Evolutionary conservation across 2,797 vertebrate species (phyloP).

Genomic region (Lepilemur septentrionalis): DNA sequence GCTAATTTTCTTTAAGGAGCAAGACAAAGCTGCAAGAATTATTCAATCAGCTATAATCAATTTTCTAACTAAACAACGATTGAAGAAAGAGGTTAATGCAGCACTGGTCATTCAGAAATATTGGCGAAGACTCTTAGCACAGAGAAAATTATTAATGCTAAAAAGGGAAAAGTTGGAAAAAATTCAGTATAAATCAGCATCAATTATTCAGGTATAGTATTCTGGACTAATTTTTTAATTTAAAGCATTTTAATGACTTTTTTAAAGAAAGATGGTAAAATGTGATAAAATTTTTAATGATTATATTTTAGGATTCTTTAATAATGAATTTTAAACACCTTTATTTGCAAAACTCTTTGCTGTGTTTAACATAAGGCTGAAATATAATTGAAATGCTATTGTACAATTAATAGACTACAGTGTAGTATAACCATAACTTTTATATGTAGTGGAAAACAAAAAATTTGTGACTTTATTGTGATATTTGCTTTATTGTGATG

Average conservation of each 20-base stretch:
- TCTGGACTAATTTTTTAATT: background rate
- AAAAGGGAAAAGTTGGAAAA: conserved; percentile 82
- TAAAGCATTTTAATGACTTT: background rate
- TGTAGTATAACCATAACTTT: background rate
- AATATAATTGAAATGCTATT: background rate
- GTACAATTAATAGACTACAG: background rate
- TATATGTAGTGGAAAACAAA: background rate
- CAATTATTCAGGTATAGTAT: conserved; percentile 89
- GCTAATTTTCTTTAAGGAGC: conserved; percentile 82
- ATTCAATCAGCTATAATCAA: conserved; percentile 85
- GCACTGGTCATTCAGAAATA: conserved; percentile 87
- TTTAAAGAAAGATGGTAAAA: background rate
- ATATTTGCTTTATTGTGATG: background rate
- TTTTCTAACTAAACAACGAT: conserved; percentile 84
- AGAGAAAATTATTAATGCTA: conserved; percentile 79
- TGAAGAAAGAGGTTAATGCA: conserved; percentile 82
- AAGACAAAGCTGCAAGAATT: conserved; percentile 87
- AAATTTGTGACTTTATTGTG: background rate
- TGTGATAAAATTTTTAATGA: background rate
- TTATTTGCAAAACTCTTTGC: background rate
- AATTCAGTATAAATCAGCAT: conserved; percentile 84
- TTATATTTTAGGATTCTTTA: background rate
- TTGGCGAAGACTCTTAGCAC: conserved; percentile 87
- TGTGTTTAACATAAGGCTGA: background rate
- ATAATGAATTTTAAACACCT: background rate